Conservation (phyloP, 2,113 vertebrate genomes). For the Trochalopteron elliotii region DNA sequence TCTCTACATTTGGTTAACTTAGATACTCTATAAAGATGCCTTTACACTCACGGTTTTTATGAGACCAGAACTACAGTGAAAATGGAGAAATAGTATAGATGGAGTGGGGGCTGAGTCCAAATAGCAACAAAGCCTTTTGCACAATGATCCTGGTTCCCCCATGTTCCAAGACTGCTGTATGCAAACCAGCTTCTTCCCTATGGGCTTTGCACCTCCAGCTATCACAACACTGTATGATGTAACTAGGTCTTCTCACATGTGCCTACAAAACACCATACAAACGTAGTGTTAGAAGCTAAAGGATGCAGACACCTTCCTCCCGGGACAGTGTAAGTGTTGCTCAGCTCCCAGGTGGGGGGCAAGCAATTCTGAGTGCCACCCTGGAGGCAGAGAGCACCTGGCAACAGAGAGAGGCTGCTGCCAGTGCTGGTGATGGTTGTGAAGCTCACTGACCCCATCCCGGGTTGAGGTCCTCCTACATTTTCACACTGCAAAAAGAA, state of each 20-base stretch:
- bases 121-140: neutral
- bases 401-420: neutral
- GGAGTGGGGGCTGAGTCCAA: neutral
- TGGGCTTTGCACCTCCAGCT: neutral
- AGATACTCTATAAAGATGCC: neutral
- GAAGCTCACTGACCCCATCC: neutral
- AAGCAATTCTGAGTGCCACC: neutral
- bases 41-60: neutral
- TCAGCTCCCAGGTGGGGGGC: neutral
- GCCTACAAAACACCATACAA: neutral
- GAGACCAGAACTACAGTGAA: neutral
- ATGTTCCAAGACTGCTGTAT: neutral
- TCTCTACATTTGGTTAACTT: neutral
- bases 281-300: neutral
- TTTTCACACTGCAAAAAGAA: neutral
- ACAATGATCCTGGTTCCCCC: neutral
- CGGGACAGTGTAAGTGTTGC: fast-evolving
- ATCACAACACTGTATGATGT: neutral
- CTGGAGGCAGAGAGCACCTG: neutral
- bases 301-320: neutral
- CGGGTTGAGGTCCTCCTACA: neutral
- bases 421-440: neutral
- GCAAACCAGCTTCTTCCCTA: neutral
- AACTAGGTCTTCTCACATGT: neutral
- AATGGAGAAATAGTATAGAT: neutral